Conservation (phyloP, 2,888 invertebrate genomes). For the Megaustenia siamemsis region DNA sequence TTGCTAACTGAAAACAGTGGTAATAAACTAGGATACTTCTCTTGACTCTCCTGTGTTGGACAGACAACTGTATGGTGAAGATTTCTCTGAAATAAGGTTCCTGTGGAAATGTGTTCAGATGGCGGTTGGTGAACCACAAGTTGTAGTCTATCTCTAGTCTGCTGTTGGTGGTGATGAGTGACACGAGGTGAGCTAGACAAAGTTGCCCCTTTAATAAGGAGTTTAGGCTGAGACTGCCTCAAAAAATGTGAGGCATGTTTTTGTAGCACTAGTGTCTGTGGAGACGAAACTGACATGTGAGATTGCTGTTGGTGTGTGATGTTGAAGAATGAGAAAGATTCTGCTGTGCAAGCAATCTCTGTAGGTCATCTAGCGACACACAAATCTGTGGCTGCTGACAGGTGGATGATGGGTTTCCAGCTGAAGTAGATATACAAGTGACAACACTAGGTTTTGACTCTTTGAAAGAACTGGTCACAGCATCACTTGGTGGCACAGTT, state of each 20-base stretch:
- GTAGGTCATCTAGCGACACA: constrained; percentile 45
- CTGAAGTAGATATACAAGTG: constrained; percentile 13
- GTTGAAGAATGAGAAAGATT: constrained; percentile 30
- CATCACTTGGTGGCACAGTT: neutral
- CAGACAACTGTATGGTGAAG: constrained; percentile 11
- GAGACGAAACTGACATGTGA: neutral
- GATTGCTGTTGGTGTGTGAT: constrained; percentile 7
- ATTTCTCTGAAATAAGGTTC: neutral
- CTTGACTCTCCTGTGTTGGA: constrained; percentile 22
- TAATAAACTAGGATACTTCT: neutral
- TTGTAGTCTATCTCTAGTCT: constrained; percentile 34
- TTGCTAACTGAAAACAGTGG: constrained; percentile 22
- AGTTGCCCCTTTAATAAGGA: constrained; percentile 9
- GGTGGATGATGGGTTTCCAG: neutral
- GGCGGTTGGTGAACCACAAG: neutral
- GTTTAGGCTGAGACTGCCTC: constrained; percentile 32
- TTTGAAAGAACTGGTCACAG: neutral
- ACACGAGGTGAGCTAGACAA: constrained; percentile 1
- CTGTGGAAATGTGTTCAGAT: constrained; percentile 9
- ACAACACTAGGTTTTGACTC: neutral
- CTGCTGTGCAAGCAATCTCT: constrained; percentile 43
- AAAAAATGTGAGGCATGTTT: constrained; percentile 28
- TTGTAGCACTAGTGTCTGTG: constrained; percentile 42
- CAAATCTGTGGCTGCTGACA: constrained; percentile 40
- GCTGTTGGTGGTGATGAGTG: constrained; percentile 29